Evolutionary conservation across 2,888 invertebrate genomes (phyloP).

Genomic region (Plagodis pulveraria): DNA sequence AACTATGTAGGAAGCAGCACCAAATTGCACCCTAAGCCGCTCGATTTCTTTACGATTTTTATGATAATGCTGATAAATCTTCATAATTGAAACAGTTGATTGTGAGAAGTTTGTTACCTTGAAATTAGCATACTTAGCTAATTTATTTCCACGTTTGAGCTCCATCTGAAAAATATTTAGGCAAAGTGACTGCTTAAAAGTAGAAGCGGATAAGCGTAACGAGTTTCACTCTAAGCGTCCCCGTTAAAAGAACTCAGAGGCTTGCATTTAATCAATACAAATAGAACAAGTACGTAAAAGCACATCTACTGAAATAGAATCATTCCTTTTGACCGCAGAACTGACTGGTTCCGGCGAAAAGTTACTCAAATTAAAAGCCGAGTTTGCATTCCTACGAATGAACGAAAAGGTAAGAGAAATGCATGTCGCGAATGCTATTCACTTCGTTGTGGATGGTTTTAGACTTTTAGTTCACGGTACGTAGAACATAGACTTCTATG

Average conservation of each 20-base stretch:
- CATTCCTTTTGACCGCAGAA: conserved; percentile 72
- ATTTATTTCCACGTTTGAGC: conserved; percentile 75
- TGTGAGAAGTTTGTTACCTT: no score
- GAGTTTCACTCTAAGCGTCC: conserved; percentile 70
- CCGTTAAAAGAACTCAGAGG: conserved; percentile 81
- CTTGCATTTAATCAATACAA: conserved; percentile 83
- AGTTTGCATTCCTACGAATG: conserved; percentile 46
- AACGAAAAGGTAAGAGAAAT: conserved; percentile 46
- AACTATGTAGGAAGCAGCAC: no score
- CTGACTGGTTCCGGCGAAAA: conserved; percentile 64
- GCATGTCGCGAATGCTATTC: conserved; percentile 43
- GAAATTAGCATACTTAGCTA: conserved; percentile 63
- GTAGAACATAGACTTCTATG: not conserved
- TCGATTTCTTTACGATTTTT: no score
- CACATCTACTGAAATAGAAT: conserved; percentile 71
- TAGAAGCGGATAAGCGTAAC: no score
- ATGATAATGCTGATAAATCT: no score
- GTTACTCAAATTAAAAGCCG: conserved; percentile 57
- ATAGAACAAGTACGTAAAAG: conserved; percentile 73
- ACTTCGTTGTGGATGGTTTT: conserved; percentile 36
- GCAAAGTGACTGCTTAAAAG: conserved; percentile 83
- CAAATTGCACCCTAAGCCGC: no score
- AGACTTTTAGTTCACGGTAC: conserved; percentile 12
- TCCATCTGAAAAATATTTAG: conserved; percentile 74
- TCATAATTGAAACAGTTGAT: no score